A percentile compares a stretch with the other conserved stretches of the same genome.
These are phyloP conservation scores for Caenorhabditis macrosperma DNA, from an alignment of 2,888 invertebrate species.

Conservation along the genomic window DNA sequence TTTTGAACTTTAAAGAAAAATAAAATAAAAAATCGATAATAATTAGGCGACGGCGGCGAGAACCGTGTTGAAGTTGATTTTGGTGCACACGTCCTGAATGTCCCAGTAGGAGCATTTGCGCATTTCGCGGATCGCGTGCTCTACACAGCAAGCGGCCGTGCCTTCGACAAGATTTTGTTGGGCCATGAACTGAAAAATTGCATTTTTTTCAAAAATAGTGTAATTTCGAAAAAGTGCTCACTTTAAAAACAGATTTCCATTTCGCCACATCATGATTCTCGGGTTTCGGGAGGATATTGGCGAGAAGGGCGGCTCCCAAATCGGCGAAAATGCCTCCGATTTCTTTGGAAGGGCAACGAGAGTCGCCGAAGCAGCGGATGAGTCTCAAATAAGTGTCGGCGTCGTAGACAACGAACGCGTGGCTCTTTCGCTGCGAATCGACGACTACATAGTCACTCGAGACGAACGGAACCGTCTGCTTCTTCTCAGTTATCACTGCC, in stretches of 20 bases:
- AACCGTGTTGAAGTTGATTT: slow-evolving; percentile 56
- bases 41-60: slow-evolving; percentile 49
- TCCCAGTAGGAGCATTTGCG: slow-evolving; percentile 68
- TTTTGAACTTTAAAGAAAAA: no score
- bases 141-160: slow-evolving; percentile 66
- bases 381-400: slow-evolving; percentile 66
- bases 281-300: slow-evolving; percentile 58
- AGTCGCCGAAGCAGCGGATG: slow-evolving; percentile 62
- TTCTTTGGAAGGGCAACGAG: slow-evolving; percentile 61
- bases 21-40: background rate
- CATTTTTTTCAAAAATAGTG: background rate
- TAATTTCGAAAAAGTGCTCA: no score
- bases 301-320: slow-evolving; percentile 63
- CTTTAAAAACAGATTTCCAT: slow-evolving; percentile 64
- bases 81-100: slow-evolving; percentile 62
- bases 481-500: slow-evolving; percentile 43
- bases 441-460: slow-evolving; percentile 66
- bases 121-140: slow-evolving; percentile 63
- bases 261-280: slow-evolving; percentile 56
- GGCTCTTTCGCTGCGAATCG: slow-evolving; percentile 64
- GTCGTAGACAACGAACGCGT: slow-evolving; percentile 69
- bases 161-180: slow-evolving; percentile 60
- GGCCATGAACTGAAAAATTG: slow-evolving; percentile 62
- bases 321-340: slow-evolving; percentile 62
- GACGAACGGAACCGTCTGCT: slow-evolving; percentile 59